Evolutionary conservation across 2,113 vertebrate species (phyloP).

Genomic region (Acanthisitta chloris): DNA sequence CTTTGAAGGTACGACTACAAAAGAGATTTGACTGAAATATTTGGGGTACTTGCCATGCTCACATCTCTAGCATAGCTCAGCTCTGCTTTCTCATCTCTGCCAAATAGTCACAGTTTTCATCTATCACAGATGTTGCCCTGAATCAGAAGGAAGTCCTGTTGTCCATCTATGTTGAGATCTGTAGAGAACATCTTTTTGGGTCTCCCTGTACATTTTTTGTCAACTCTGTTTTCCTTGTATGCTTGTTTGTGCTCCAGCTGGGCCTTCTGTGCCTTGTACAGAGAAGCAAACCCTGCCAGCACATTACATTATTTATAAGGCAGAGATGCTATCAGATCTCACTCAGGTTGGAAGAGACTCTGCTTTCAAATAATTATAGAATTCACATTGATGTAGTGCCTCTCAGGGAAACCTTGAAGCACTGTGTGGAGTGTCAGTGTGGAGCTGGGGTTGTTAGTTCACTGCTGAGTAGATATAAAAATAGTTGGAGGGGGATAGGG

Average conservation of each 20-base stretch:
- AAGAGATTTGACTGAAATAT: conserved; percentile 29
- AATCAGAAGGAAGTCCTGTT: background rate
- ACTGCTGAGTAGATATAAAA: background rate
- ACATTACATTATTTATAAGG: conserved; percentile 60
- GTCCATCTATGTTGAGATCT: background rate
- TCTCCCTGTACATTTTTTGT: conserved; percentile 3
- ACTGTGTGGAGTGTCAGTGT: background rate
- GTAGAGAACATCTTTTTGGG: background rate
- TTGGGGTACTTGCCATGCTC: background rate
- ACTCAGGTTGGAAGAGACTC: conserved; percentile 46
- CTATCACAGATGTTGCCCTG: background rate
- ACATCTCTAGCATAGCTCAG: background rate
- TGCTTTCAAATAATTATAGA: conserved; percentile 52
- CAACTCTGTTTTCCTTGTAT: background rate
- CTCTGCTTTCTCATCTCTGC: background rate
- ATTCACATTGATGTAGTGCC: conserved; percentile 51
- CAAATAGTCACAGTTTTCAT: background rate
- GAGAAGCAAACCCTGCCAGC: conserved; percentile 26
- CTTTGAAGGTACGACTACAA: conserved; percentile 25
- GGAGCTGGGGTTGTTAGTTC: background rate
- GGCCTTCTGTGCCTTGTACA: conserved; percentile 21
- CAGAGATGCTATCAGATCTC: conserved; percentile 47
- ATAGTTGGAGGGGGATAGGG: background rate
- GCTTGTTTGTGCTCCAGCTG: conserved; percentile 43
- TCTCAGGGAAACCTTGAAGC: background rate